Percentiles rank a stretch among this genome's conserved stretches.
phyloP scores from a whole-genome alignment of 2,888 invertebrate genomes.

The Sphaeridia pumilis region DNA sequence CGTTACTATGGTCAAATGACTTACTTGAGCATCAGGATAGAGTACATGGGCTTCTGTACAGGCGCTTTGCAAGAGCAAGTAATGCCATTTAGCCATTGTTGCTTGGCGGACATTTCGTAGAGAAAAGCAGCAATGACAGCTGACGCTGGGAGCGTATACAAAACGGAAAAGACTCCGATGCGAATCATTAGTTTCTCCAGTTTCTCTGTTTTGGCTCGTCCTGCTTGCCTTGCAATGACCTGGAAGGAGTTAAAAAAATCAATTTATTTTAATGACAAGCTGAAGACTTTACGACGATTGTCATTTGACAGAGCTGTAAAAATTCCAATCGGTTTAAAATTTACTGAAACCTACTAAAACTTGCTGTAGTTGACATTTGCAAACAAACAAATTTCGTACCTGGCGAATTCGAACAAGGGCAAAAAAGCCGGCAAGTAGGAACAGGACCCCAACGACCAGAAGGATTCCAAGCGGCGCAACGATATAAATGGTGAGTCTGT shows the following conservation, averaged over 20 bases:
- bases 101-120: conserved; percentile 73
- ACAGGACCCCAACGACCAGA: conserved; percentile 78
- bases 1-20: too few relatives aligned
- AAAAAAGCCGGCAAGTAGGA: conserved; percentile 82
- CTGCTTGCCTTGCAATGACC: conserved; percentile 42
- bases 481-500: conserved; percentile 69
- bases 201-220: conserved; percentile 76
- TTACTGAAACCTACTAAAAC: too few relatives aligned
- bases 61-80: conserved; percentile 38
- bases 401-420: conserved; percentile 83
- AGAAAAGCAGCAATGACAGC: conserved; percentile 70
- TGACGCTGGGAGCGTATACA: conserved; percentile 69
- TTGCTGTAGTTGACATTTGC: too few relatives aligned
- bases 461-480: conserved; percentile 75
- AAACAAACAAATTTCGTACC: too few relatives aligned
- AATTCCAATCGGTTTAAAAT: too few relatives aligned
- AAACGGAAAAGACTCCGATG: conserved; percentile 85
- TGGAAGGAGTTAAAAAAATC: conserved; percentile 1
- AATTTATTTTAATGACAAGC: too few relatives aligned
- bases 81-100: conserved; percentile 58
- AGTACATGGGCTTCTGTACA: conserved; percentile 52
- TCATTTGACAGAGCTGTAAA: too few relatives aligned
- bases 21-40: conserved; percentile 70
- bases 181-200: conserved; percentile 91
- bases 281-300: too few relatives aligned